Conservation (phyloP, 2,797 vertebrate genomes). For the Trachurus trachurus region DNA sequence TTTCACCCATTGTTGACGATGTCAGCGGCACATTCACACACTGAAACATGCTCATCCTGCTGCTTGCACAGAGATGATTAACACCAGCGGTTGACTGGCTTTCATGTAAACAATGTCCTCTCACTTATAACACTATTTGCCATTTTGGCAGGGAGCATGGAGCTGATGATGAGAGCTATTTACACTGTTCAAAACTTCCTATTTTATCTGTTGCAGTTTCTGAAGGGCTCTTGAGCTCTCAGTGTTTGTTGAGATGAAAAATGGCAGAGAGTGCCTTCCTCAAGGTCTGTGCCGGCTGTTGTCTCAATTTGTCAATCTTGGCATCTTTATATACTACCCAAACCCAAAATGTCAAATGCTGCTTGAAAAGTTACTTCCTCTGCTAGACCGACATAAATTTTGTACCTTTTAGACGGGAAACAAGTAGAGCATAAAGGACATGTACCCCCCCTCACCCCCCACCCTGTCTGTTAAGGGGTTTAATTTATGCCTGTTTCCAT, state of each 20-base stretch:
- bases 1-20: neutral
- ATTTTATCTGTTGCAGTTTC: conserved; percentile 50
- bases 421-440: conserved; percentile 76
- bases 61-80: conserved; percentile 24
- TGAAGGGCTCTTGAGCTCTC: conserved; percentile 69
- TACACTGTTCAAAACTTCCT: conserved; percentile 63
- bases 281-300: conserved; percentile 66
- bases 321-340: conserved; percentile 73
- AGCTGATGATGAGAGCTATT: conserved; percentile 58
- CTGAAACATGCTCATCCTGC: conserved; percentile 6
- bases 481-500: conserved; percentile 92
- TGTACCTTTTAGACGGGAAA: conserved; percentile 74
- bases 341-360: conserved; percentile 71
- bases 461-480: conserved; percentile 78
- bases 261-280: conserved; percentile 53
- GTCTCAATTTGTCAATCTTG: conserved; percentile 75
- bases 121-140: conserved; percentile 50
- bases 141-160: conserved; percentile 40
- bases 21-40: neutral
- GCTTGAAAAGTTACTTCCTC: conserved; percentile 79
- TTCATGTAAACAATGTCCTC: conserved; percentile 53
- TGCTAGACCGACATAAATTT: conserved; percentile 74
- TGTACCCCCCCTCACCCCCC: conserved; percentile 58
- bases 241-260: conserved; percentile 63
- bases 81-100: conserved; percentile 42